These are phyloP conservation scores for Platygyra sinensis DNA, from an alignment of 64 coral and sea anemone species.

Conservation along the genomic window DNA sequence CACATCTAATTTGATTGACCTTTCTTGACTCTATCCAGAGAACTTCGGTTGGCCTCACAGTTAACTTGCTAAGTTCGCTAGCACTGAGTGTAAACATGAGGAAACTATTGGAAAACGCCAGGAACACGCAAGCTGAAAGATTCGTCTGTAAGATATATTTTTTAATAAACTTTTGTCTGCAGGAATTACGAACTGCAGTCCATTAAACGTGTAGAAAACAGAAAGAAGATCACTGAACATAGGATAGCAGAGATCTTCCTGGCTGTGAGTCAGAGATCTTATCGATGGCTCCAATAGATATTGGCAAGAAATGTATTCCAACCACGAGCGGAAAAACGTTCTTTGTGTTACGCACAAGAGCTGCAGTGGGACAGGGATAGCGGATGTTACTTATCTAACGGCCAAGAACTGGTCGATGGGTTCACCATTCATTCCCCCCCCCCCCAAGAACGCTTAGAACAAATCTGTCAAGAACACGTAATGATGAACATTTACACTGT, in stretches of 20 bases:
- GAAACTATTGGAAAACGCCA: neutral
- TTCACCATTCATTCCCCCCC: conserved; percentile 95
- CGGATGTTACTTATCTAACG: conserved; percentile 80
- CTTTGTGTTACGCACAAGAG: conserved; percentile 61
- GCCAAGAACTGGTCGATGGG: conserved; percentile 82
- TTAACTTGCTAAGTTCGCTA: neutral
- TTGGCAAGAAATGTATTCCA: conserved; percentile 43
- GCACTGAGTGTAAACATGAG: no score
- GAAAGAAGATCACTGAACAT: conserved; percentile 7
- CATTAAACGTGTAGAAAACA: conserved; percentile 33
- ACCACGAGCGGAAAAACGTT: neutral
- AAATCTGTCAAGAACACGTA: conserved; percentile 54
- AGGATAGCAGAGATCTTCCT: conserved; percentile 32
- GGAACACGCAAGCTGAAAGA: no score
- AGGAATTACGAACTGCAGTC: conserved; percentile 45
- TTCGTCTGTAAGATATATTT: neutral
- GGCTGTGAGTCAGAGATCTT: conserved; percentile 32
- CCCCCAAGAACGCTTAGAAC: conserved; percentile 71
- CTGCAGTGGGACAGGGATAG: conserved; percentile 78
- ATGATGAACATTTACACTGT: conserved; percentile 72
- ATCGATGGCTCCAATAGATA: neutral
- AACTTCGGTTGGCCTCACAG: no score
- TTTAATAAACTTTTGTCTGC: neutral
- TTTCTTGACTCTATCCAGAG: no score
- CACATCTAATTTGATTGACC: no score